Evolutionary conservation across 2,113 vertebrate species (phyloP), one percentile per base, ranked within the genome.

Genomic region (Planiliza haematocheilus): DNA sequence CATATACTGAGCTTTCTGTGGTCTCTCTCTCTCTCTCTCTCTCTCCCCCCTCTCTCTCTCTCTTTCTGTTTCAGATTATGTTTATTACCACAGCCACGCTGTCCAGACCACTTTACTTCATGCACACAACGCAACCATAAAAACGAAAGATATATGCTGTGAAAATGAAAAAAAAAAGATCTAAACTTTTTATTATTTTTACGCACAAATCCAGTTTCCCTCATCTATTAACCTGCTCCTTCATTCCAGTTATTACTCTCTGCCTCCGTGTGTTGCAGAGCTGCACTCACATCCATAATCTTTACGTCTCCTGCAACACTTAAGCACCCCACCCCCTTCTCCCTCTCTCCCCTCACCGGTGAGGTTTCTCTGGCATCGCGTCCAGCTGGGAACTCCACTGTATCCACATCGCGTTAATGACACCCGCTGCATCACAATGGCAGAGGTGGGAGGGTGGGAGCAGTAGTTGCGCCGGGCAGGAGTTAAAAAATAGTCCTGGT

Each of bases 1-100:
- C 65, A 84, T 89, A 89, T 77, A 81, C 21, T 30, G 24, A 30
- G 24, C 24, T 30, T n/a, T 53, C 57, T 17, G 34, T 12, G 9
- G 38, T 58, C 71, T n/a, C 71, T 61, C 63, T 12, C 6, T 8
- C 55, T 14, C 13, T 11, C 63, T 14, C 58, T 11, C 34, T 41
- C 62, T 57, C 45, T 18, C 36, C 43, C 8, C n/a, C n/a, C n/a
- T n/a, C n/a, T n/a, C n/a, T n/a, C n/a, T n/a, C n/a, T n/a, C 37
- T n/a, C 34, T 37, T 17, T 49, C 20, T 1, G 7, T 30, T 48
- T 55, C 34, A 43, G 30, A 42, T 56, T 11, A 13, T 8, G 11
- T 42, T 30, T 30, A 30, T 30, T 30, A 30, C 24, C 24, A 30
- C 24, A 30, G 24, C 24, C 24, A 30, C 24, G 5, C 24, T 30